phyloP scores from a whole-genome alignment of 2,113 vertebrate genomes.

The Alouatta palliata region DNA sequence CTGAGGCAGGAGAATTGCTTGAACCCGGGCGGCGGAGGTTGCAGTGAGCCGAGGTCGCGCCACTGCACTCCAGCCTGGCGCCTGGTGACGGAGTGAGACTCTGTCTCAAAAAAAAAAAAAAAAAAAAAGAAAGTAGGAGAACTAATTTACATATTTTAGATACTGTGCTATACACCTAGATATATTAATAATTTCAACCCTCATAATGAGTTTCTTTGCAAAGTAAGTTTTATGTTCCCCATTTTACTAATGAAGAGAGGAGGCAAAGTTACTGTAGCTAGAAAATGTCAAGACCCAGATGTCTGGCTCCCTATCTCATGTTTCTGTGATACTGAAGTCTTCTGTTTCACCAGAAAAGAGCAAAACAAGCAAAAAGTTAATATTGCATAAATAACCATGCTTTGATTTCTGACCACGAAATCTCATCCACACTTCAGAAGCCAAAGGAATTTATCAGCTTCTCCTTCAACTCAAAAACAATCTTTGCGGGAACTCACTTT shows the following conservation, averaged over 20 bases:
- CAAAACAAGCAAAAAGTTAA: neutral
- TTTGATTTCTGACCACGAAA: neutral
- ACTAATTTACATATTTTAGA: neutral
- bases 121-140: too few relatives aligned
- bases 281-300: neutral
- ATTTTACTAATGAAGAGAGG: neutral
- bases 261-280: neutral
- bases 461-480: neutral
- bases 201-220: neutral
- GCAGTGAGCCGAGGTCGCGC: too few relatives aligned
- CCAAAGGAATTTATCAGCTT: neutral
- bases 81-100: too few relatives aligned
- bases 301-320: neutral
- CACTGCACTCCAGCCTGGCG: too few relatives aligned
- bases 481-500: neutral
- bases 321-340: neutral
- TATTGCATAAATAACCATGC: neutral
- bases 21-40: too few relatives aligned
- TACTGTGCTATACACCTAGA: too few relatives aligned
- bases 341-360: neutral
- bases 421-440: neutral
- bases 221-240: neutral
- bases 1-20: too few relatives aligned
- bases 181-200: neutral
- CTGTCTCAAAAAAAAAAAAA: too few relatives aligned